Conservation (phyloP, 2,888 invertebrate species). For the Ischnura elegans region DNA sequence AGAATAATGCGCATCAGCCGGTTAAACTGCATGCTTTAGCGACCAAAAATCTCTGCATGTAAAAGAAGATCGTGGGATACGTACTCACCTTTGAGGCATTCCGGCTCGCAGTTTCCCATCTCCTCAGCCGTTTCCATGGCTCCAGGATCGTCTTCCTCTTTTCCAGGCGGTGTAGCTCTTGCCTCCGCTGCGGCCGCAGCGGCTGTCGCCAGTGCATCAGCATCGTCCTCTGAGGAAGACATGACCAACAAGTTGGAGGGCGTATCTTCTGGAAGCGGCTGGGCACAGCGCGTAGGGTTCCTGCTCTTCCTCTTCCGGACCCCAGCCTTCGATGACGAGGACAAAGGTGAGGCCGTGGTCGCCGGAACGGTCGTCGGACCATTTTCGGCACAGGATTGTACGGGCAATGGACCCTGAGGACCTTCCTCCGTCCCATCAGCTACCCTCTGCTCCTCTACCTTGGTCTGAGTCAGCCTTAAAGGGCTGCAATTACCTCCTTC, state of each 20-base stretch:
- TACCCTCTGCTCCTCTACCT: not conserved
- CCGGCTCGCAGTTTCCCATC: not conserved
- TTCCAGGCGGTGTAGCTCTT: slow-evolving; percentile 68
- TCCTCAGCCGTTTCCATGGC: not conserved
- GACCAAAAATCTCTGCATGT: slow-evolving; percentile 60
- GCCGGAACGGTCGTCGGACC: not conserved
- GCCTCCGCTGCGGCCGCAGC: slow-evolving; percentile 69
- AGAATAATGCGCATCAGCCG: no score
- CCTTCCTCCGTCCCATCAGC: not conserved
- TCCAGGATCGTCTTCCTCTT: not conserved
- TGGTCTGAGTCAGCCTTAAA: not conserved
- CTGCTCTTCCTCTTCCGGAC: slow-evolving; percentile 93
- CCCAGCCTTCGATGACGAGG: slow-evolving; percentile 9
- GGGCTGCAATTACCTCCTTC: slow-evolving; percentile 7
- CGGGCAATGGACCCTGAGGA: slow-evolving; percentile 42
- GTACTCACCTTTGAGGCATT: slow-evolving; percentile 26
- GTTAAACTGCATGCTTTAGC: no score
- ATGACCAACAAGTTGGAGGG: slow-evolving; percentile 78
- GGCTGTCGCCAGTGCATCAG: slow-evolving; percentile 70
- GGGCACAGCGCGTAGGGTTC: slow-evolving; percentile 91
- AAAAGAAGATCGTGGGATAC: not conserved
- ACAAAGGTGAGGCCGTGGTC: not conserved
- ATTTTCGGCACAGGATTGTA: slow-evolving; percentile 29
- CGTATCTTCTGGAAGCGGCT: slow-evolving; percentile 78
- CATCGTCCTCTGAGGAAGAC: slow-evolving; percentile 82